Conservation (phyloP, 2,113 vertebrate species). For the Setophaga coronata region DNA sequence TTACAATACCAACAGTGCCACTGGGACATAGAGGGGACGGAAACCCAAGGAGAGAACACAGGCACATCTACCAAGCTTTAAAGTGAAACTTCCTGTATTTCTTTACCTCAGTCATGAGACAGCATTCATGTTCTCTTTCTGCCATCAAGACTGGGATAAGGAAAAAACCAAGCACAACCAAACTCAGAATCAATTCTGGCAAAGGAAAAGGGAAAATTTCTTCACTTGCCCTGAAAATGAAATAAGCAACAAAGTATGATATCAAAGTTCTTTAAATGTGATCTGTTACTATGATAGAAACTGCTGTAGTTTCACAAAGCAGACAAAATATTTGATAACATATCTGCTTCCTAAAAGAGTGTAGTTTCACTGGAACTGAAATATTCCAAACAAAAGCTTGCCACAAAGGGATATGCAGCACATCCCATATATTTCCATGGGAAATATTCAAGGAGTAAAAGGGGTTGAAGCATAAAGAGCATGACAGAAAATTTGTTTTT, state of each 20-base stretch:
- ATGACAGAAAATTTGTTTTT: background rate
- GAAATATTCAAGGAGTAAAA: background rate
- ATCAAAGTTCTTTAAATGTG: background rate
- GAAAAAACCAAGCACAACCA: background rate
- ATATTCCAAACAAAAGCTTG: background rate
- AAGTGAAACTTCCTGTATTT: background rate
- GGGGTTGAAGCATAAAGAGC: background rate
- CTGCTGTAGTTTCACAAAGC: background rate
- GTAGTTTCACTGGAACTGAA: background rate
- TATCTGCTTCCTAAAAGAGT: background rate
- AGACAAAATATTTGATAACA: background rate
- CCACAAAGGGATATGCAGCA: rapidly evolving
- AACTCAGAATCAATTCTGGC: background rate
- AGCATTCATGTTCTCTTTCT: background rate
- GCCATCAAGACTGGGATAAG: background rate
- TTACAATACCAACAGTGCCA: background rate
- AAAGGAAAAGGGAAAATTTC: background rate
- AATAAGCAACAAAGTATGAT: background rate
- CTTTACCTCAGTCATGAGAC: background rate
- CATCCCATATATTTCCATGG: background rate
- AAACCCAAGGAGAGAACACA: background rate
- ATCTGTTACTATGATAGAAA: background rate
- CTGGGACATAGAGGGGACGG: background rate
- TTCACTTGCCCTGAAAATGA: background rate
- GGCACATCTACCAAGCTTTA: background rate